phyloP scores from a whole-genome alignment of 2,888 invertebrate species.

The Vanessa cardui region DNA sequence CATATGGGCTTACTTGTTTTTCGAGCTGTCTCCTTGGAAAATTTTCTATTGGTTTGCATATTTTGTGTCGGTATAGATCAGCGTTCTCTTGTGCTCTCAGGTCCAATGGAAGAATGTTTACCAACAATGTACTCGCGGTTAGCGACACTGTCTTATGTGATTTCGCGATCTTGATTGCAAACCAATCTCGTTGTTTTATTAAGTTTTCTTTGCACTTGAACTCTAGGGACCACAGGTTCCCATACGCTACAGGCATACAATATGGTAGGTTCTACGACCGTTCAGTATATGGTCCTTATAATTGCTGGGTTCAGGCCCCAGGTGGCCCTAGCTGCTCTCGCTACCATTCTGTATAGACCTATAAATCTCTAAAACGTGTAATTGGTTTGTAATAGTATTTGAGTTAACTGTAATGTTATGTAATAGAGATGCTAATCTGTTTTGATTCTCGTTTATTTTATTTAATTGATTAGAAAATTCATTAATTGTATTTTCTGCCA shows the following conservation, averaged over 20 bases:
- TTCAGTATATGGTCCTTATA: background rate
- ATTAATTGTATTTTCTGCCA: too few relatives aligned
- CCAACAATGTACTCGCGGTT: background rate
- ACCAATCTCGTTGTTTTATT: background rate
- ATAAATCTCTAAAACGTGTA: too few relatives aligned
- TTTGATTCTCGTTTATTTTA: too few relatives aligned
- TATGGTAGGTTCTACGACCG: background rate
- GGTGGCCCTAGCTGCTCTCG: background rate
- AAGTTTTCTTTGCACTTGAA: background rate
- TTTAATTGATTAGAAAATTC: too few relatives aligned
- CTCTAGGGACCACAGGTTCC: background rate
- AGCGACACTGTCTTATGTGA: background rate
- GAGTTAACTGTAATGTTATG: too few relatives aligned
- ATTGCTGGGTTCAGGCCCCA: conserved; percentile 1
- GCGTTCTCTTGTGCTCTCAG: background rate
- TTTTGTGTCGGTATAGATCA: background rate
- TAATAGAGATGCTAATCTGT: too few relatives aligned
- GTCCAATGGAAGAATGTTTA: background rate
- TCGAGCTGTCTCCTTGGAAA: background rate
- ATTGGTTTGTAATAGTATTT: too few relatives aligned
- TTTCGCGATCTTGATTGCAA: background rate
- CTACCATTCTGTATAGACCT: too few relatives aligned
- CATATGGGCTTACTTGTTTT: too few relatives aligned
- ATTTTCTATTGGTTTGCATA: background rate
- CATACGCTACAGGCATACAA: conserved; percentile 4